These are phyloP conservation scores for Aphelinus certus DNA, from an alignment of 1,140 invertebrate species.

Conservation along the genomic window DNA sequence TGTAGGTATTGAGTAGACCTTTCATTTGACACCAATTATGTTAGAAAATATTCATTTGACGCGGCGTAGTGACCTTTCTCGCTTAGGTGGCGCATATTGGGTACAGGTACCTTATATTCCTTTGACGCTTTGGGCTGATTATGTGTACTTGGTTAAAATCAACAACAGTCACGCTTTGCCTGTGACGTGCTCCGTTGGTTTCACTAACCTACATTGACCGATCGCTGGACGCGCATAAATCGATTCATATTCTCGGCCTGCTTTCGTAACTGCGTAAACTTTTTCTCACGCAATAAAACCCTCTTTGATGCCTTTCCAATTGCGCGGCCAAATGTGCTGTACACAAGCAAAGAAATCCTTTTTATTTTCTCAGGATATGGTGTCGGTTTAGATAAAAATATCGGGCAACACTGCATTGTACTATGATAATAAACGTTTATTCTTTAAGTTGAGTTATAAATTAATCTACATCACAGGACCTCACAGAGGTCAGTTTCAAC, in stretches of 20 bases:
- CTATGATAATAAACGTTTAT: conserved; percentile 1
- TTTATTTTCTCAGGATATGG: no score
- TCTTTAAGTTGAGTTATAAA: conserved; percentile 15
- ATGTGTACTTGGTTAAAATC: conserved; percentile 41
- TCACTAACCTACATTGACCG: conserved; percentile 64
- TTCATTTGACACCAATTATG: no score
- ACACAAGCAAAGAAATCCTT: no score
- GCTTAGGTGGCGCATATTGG: no score
- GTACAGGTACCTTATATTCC: no score
- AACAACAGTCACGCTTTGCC: conserved; percentile 50
- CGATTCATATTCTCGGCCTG: conserved; percentile 59
- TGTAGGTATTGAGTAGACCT: no score
- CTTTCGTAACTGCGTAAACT: conserved; percentile 43
- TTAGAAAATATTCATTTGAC: no score
- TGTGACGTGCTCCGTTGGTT: conserved; percentile 58
- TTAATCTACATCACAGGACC: conserved; percentile 41
- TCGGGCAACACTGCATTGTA: no score
- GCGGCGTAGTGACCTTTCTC: no score
- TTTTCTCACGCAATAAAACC: conserved; percentile 8
- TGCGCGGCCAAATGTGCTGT: no score
- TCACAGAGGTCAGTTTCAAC: conserved; percentile 37
- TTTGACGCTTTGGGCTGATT: conserved; percentile 45
- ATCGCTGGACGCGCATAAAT: conserved; percentile 65
- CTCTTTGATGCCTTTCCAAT: no score
- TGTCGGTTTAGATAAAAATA: no score